A percentile compares a stretch with the other conserved stretches of the same genome.
Evolutionary conservation across 2,888 invertebrate genomes (phyloP).

Genomic region (Allygus modestus): DNA sequence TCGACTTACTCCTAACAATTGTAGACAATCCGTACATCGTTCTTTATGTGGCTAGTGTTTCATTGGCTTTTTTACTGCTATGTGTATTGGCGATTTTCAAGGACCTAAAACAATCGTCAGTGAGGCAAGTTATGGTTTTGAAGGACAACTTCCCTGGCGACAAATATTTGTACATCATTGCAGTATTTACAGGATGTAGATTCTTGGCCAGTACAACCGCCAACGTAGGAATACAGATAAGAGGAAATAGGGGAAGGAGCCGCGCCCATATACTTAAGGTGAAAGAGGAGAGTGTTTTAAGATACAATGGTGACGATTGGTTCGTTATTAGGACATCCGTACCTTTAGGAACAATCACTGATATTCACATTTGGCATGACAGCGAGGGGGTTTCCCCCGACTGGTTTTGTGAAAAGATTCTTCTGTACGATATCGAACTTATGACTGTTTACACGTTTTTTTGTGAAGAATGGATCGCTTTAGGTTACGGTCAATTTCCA

Average conservation of each 20-base stretch:
- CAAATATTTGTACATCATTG: neutral
- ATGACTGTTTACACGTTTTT: constrained; percentile 5
- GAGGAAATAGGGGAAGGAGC: neutral
- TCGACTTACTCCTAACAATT: neutral
- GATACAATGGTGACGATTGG: neutral
- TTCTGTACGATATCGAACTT: neutral
- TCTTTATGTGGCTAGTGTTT: neutral
- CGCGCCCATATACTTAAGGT: neutral
- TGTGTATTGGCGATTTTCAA: neutral
- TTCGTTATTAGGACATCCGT: neutral
- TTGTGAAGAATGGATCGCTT: neutral
- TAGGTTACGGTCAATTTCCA: neutral
- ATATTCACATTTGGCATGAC: constrained; percentile 26
- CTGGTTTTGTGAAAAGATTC: constrained; percentile 16
- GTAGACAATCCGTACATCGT: neutral
- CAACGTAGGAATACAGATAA: constrained; percentile 9
- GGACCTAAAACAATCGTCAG: neutral
- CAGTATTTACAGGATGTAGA: neutral
- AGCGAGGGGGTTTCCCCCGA: neutral
- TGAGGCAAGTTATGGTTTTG: neutral
- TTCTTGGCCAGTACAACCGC: neutral
- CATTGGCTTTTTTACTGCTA: neutral
- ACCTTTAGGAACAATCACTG: neutral
- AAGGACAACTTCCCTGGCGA: neutral
- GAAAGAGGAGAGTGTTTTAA: neutral